phyloP scores from a whole-genome alignment of 2,797 vertebrate genomes.

The Falco novaeseelandiae region DNA sequence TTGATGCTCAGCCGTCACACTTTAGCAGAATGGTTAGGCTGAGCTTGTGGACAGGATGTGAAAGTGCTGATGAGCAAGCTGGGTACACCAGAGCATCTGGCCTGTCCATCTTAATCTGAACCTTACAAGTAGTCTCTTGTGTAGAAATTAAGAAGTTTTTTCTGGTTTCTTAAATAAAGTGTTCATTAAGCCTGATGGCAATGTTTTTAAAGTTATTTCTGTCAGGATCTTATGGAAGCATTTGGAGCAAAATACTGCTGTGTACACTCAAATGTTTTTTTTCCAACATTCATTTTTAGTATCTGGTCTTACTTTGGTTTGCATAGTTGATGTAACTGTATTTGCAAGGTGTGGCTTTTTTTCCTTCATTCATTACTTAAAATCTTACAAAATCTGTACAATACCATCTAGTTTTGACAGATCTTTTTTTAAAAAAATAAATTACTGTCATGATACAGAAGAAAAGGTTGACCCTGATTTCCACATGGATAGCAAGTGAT shows the following conservation, averaged over 20 bases:
- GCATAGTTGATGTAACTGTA: background rate
- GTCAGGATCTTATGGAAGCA: background rate
- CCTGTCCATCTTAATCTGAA: constrained; percentile 1
- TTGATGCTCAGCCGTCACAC: background rate
- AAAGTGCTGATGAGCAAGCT: background rate
- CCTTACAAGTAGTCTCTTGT: background rate
- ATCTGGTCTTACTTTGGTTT: constrained; percentile 10
- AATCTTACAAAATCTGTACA: constrained; percentile 2
- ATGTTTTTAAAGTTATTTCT: background rate
- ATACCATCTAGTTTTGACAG: background rate
- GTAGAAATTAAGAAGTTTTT: background rate
- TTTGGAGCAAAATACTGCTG: background rate
- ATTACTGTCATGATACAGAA: background rate
- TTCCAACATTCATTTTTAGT: background rate
- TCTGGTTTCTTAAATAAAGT: background rate
- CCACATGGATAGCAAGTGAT: background rate
- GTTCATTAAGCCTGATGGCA: background rate
- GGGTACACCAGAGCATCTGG: constrained; percentile 27
- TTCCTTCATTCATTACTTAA: constrained; percentile 15
- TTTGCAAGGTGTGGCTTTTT: background rate
- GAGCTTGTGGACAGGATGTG: background rate
- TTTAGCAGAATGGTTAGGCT: background rate
- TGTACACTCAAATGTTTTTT: background rate
- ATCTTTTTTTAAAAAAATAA: background rate
- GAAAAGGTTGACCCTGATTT: background rate